A percentile compares a stretch with the other conserved stretches of the same genome.
phyloP scores from a whole-genome alignment of 2,797 vertebrate genomes.

The Enteromius paludinosus region DNA sequence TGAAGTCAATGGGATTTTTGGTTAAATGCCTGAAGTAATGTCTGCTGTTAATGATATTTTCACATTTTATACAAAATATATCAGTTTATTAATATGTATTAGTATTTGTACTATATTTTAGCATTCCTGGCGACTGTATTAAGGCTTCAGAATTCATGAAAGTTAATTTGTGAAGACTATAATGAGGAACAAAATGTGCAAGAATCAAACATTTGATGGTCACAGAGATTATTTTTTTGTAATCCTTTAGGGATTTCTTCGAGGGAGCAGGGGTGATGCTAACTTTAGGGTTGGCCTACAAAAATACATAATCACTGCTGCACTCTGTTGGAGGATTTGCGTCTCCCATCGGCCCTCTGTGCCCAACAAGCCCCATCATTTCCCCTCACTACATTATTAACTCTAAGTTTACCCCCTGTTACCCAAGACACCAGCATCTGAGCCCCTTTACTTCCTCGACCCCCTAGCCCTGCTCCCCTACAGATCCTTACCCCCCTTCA shows the following conservation, averaged over 20 bases:
- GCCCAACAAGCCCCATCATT: slow-evolving; percentile 24
- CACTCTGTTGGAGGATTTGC: background rate
- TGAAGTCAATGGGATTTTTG: background rate
- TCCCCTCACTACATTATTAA: slow-evolving; percentile 55
- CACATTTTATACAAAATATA: background rate
- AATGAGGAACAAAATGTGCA: background rate
- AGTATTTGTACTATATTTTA: too few relatives aligned
- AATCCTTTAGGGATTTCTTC: background rate
- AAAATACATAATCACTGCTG: slow-evolving; percentile 1
- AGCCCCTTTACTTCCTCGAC: slow-evolving; percentile 37
- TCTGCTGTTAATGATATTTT: background rate
- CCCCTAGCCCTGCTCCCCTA: slow-evolving; percentile 23
- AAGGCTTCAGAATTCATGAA: background rate
- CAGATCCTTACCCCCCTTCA: slow-evolving; percentile 50
- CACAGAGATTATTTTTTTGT: background rate
- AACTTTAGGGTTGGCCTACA: slow-evolving; percentile 5
- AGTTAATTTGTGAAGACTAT: background rate
- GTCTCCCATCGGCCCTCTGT: background rate
- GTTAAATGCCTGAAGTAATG: background rate
- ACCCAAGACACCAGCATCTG: slow-evolving; percentile 47
- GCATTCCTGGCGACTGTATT: background rate
- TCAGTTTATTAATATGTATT: background rate
- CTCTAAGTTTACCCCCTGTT: slow-evolving; percentile 28
- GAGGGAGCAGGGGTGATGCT: background rate
- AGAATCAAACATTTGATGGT: background rate